A percentile compares a stretch with the other conserved stretches of the same genome.
phyloP scores from a whole-genome alignment of 2,797 vertebrate genomes.

The Neopelma chrysocephalum region DNA sequence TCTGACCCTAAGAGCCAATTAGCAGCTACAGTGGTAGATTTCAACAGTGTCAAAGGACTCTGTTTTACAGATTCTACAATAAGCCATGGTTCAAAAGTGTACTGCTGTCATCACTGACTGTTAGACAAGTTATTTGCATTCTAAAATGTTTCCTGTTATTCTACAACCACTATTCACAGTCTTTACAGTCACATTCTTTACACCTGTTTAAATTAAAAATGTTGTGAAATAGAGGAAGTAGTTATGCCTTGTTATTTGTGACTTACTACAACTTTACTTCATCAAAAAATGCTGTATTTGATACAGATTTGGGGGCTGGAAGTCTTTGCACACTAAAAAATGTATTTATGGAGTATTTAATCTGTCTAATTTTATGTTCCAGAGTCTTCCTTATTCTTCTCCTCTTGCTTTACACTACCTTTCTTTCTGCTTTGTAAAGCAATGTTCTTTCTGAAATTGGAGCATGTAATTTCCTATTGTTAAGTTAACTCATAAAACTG shows the following conservation, averaged over 20 bases:
- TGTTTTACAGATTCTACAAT: background rate
- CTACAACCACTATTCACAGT: background rate
- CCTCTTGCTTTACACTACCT: background rate
- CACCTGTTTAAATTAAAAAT: background rate
- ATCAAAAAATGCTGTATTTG: background rate
- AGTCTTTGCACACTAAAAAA: background rate
- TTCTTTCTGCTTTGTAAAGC: background rate
- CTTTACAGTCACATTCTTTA: background rate
- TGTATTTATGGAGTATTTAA: background rate
- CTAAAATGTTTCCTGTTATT: background rate
- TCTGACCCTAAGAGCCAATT: background rate
- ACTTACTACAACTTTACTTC: background rate
- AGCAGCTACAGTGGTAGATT: background rate
- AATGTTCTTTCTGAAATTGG: background rate
- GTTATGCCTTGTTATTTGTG: background rate
- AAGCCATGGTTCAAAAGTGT: background rate
- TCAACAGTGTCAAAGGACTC: background rate
- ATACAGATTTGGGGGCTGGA: background rate
- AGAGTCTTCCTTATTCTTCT: constrained; percentile 7
- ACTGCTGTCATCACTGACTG: background rate
- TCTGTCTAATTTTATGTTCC: constrained; percentile 37
- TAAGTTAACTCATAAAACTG: background rate
- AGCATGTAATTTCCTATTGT: background rate
- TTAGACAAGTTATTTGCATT: background rate
- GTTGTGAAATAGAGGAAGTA: background rate